phyloP scores from a whole-genome alignment of 2,797 vertebrate genomes.

The Orientallactaga sibirica region DNA sequence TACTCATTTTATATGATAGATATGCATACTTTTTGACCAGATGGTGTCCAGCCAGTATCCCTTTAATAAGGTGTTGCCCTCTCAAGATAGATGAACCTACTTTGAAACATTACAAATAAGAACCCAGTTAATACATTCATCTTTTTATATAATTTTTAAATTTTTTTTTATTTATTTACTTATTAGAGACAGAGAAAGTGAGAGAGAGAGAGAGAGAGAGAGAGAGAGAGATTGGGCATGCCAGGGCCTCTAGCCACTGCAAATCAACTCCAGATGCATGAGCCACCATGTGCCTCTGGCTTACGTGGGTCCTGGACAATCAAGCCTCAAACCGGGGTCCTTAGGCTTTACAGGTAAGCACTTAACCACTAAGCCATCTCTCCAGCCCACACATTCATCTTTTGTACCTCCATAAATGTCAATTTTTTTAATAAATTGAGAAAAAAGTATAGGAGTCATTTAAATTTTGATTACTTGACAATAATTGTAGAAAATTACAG shows the following conservation, averaged over 20 bases:
- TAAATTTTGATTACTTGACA: neutral
- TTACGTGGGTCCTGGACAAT: too few species aligned
- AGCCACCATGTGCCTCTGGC: too few species aligned
- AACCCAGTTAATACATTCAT: neutral
- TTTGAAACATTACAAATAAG: neutral
- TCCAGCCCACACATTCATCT: neutral
- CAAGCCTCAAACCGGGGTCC: too few species aligned
- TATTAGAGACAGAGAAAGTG: too few species aligned
- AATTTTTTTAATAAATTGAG: conserved; percentile 3
- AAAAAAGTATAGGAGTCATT: neutral
- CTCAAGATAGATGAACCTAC: neutral
- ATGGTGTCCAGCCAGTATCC: neutral
- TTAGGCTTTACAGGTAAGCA: too few species aligned
- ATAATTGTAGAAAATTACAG: conserved; percentile 1
- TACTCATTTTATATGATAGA: neutral
- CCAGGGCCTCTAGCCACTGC: too few species aligned
- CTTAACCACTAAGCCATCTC: too few species aligned
- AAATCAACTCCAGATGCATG: too few species aligned
- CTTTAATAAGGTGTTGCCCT: neutral
- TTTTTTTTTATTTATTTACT: too few species aligned
- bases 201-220: too few species aligned
- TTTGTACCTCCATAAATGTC: neutral
- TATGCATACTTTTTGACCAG: neutral
- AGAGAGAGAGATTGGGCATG: too few species aligned
- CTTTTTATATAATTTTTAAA: neutral